Base-by-base conservation (phyloP, 2,888 invertebrate species). In the Teleogryllus oceanicus region DNA sequence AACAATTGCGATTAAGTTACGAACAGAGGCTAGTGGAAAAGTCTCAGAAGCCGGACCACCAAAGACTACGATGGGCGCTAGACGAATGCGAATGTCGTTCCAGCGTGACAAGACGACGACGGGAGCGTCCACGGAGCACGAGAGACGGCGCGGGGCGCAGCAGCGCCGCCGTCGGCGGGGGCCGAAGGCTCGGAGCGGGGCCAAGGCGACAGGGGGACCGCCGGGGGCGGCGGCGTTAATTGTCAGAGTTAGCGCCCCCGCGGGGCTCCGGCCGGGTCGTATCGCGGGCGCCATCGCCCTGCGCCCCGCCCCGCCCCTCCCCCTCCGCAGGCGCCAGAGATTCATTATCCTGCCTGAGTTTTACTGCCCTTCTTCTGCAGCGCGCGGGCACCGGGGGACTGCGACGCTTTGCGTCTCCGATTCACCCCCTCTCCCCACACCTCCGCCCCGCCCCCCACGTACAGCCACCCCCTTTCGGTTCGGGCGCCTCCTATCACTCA, bases 241-340 rank as follows among this genome's bases (percentile, higher is more conserved):
- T 62, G 62, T 62, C n/a, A n/a, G 16, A 16, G 62, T 62, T 62
- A 62, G 62, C 62, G 62, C 62, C n/a, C 62, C 62, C 62, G 62
- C n/a, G 62, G 62, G 62, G 16, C n/a, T 16, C 8, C 13, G 62
- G n/a, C 16, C 2, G 13, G 62, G 62, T 62, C 62, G 62, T 62
- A 62, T 62, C 62, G 13, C 62, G 16, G 62, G 11, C 62, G 50
- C 18, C 21, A n/a, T 78, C 21, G 50, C 78, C 13, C 74, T 18
- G 21, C n/a, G 1, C 51, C 12, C 51, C 18, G 24, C 24, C 78
- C 24, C 5, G 11, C n/a, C 50, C 78, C 50, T 50, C n/a, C n/a
- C 18, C n/a, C 51, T 18, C 21, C 24, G 78, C 77, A 77, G 77
- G 77, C 49, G 50, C 62, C 16, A n/a, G 62, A 62, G 62, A 62